A percentile compares a stretch with the other conserved stretches of the same genome.
Conservation (phyloP, 2,797 vertebrate species). For the Malurus leucopterus region DNA sequence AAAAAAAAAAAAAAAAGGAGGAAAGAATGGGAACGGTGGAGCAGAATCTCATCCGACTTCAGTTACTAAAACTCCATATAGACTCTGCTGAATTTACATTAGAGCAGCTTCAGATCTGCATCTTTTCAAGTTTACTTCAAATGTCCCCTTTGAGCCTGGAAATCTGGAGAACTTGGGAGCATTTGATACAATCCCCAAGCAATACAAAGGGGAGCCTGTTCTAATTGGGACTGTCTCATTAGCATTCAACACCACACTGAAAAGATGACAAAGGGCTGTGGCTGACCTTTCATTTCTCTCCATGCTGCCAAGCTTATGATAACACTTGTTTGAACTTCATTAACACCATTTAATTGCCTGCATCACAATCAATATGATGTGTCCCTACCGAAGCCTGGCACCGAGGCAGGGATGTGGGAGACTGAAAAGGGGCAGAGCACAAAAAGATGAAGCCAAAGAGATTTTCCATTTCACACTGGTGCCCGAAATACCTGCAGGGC, state of each 20-base stretch:
- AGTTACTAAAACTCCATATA: constrained; percentile 29
- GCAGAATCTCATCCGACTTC: constrained; percentile 40
- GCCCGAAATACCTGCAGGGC: constrained; percentile 1
- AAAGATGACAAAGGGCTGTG: constrained; percentile 40
- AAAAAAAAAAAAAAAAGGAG: not conserved
- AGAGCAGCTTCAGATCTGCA: constrained; percentile 48
- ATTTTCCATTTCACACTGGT: not conserved
- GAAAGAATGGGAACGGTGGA: not conserved
- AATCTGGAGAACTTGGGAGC: constrained; percentile 50
- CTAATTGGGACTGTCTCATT: constrained; percentile 42
- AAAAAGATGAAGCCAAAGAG: constrained; percentile 16
- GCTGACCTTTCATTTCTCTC: constrained; percentile 61
- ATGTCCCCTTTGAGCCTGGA: constrained; percentile 52
- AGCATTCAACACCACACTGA: constrained; percentile 8
- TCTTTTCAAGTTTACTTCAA: constrained; percentile 60
- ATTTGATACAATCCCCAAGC: constrained; percentile 45
- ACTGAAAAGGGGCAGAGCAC: not conserved
- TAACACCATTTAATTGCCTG: constrained; percentile 58
- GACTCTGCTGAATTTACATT: constrained; percentile 43
- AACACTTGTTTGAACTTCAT: constrained; percentile 66
- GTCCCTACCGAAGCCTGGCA: not conserved
- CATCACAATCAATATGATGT: constrained; percentile 58
- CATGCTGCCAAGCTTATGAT: constrained; percentile 49
- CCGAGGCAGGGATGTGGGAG: not conserved
- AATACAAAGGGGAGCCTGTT: constrained; percentile 46